Evolutionary conservation across 2,888 invertebrate species (phyloP).

Genomic region (Spatulosminthurus flaviceps): DNA sequence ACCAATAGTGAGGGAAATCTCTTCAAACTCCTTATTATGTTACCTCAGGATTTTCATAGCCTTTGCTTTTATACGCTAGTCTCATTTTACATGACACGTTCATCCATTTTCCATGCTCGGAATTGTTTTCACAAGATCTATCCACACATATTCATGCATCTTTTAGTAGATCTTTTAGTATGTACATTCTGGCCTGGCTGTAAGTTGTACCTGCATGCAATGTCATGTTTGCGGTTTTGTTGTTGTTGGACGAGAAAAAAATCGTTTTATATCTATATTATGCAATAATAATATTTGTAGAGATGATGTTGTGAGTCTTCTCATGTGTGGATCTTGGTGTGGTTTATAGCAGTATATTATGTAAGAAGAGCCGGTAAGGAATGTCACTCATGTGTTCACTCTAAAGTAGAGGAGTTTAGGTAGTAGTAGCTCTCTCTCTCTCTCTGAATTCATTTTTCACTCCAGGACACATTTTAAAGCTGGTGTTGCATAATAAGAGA

Average conservation of each 20-base stretch:
- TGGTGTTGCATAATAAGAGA: conserved; percentile 42
- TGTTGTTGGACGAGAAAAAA: too few relatives aligned
- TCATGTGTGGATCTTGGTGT: neutral
- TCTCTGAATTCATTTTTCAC: conserved; percentile 23
- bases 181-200: conserved; percentile 1
- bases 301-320: too few relatives aligned
- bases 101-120: conserved; percentile 32
- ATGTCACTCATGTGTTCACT: neutral
- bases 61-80: too few relatives aligned
- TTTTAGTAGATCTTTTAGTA: too few relatives aligned
- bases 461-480: conserved; percentile 36
- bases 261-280: too few relatives aligned
- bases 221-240: neutral
- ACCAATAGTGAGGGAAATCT: neutral
- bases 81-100: conserved; percentile 39
- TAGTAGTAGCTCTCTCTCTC: too few relatives aligned
- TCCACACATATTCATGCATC: too few relatives aligned
- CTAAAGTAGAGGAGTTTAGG: neutral
- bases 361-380: neutral
- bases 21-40: too few relatives aligned
- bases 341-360: too few relatives aligned
- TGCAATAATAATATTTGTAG: too few relatives aligned
- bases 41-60: too few relatives aligned
- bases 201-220: conserved; percentile 31
- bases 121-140: neutral